Conservation (phyloP, 1,140 invertebrate species). For the Calycopis cecrops region DNA sequence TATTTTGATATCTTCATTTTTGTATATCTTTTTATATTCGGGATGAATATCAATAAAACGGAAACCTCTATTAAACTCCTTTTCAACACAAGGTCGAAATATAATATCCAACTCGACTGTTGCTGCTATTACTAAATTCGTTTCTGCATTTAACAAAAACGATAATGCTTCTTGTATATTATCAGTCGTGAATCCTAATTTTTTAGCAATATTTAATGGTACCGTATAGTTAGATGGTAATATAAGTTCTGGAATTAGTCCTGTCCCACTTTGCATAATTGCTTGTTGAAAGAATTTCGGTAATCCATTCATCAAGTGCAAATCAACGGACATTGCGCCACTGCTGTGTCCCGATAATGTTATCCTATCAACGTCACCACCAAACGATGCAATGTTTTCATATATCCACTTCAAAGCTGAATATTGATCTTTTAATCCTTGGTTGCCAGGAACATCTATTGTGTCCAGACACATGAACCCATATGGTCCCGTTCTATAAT, state of each 20-base stretch:
- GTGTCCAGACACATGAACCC: too few relatives aligned
- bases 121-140: not conserved
- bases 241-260: not conserved
- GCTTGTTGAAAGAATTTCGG: not conserved
- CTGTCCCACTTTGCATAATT: not conserved
- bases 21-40: constrained; percentile 16
- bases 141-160: not conserved
- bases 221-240: not conserved
- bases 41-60: constrained; percentile 25
- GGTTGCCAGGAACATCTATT: not conserved
- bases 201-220: not conserved
- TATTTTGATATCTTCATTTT: constrained; percentile 19
- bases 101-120: not conserved
- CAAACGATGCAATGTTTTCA: constrained; percentile 14
- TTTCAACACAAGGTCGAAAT: not conserved
- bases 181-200: not conserved
- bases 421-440: not conserved
- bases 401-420: not conserved
- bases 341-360: constrained; percentile 10
- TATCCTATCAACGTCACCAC: constrained; percentile 13
- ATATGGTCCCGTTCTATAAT: too few relatives aligned
- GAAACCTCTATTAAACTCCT: not conserved
- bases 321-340: constrained; percentile 10
- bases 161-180: not conserved
- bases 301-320: not conserved